Percentiles rank a stretch among this genome's conserved stretches.
Evolutionary conservation across 2,888 invertebrate species (phyloP).

Genomic region (Arrhopalites spinosus): DNA sequence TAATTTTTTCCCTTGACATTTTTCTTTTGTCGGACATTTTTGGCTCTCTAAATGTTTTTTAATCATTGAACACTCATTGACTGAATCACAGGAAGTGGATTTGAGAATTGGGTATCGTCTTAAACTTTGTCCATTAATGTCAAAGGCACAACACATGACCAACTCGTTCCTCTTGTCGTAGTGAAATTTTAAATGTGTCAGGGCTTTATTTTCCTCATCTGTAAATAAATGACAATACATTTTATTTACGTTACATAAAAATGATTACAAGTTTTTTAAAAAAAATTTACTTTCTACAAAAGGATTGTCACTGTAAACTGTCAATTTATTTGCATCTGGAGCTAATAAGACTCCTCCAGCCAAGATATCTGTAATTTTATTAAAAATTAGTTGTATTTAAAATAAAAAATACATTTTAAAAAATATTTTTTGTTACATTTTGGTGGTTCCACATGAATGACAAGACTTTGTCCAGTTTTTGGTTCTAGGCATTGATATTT

Average conservation of each 20-base stretch:
- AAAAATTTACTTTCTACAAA: neutral
- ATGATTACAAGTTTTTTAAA: neutral
- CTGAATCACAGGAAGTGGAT: constrained; percentile 40
- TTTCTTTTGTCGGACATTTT: neutral
- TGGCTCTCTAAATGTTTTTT: neutral
- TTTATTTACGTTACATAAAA: neutral
- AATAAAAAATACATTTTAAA: neutral
- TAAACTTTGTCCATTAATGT: constrained; percentile 17
- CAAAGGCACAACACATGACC: constrained; percentile 17
- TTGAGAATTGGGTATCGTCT: constrained; percentile 38
- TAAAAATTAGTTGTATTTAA: neutral
- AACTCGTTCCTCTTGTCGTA: constrained; percentile 7
- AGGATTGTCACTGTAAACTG: neutral
- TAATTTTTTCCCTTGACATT: constrained; percentile 20
- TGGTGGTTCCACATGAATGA: constrained; percentile 10
- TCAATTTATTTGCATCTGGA: neutral
- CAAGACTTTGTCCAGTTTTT: neutral
- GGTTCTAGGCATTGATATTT: constrained; percentile 45
- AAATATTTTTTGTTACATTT: constrained; percentile 12
- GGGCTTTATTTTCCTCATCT: neutral
- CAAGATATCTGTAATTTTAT: neutral
- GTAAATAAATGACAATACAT: neutral
- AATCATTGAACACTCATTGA: constrained; percentile 39
- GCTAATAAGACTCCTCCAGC: neutral
- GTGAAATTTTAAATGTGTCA: constrained; percentile 11